phyloP scores from a whole-genome alignment of 53 echinoderm and acorn worm genomes.

The Mesocentrotus franciscanus region DNA sequence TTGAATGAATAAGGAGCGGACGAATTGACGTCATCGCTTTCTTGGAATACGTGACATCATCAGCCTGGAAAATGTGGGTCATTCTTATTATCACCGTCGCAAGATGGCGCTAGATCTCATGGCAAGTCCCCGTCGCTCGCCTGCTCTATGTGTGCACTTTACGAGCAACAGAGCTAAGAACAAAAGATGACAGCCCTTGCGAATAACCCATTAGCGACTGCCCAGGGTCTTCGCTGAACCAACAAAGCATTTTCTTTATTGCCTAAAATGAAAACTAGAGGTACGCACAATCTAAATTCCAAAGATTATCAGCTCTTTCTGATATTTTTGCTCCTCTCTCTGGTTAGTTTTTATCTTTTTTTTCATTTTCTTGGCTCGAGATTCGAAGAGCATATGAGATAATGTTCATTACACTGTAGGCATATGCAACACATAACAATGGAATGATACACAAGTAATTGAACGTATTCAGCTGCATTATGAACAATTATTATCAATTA shows the following conservation, averaged over 20 bases:
- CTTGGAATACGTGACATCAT: slow-evolving; percentile 60
- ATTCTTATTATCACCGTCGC: background rate
- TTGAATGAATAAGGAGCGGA: slow-evolving; percentile 36
- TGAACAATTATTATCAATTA: background rate
- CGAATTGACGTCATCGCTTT: slow-evolving; percentile 59
- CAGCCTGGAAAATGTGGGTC: background rate
- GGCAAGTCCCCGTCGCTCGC: background rate
- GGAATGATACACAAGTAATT: background rate
- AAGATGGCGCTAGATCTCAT: slow-evolving; percentile 53
- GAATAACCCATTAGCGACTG: background rate
- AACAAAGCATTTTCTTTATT: background rate
- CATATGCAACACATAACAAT: background rate
- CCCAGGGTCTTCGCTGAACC: background rate
- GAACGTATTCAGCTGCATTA: background rate
- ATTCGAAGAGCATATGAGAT: background rate
- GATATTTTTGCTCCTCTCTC: background rate
- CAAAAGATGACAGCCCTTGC: slow-evolving; percentile 9
- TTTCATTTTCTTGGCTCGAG: background rate
- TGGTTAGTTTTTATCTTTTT: background rate
- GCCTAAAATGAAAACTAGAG: background rate
- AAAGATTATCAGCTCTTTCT: background rate
- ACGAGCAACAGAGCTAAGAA: background rate
- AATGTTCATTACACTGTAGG: background rate
- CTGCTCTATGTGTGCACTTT: background rate
- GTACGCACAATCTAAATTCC: background rate